Percentiles rank a stretch among this genome's conserved stretches.
Evolutionary conservation across 2,113 vertebrate species (phyloP).

Genomic region (Malurus cyaneus): DNA sequence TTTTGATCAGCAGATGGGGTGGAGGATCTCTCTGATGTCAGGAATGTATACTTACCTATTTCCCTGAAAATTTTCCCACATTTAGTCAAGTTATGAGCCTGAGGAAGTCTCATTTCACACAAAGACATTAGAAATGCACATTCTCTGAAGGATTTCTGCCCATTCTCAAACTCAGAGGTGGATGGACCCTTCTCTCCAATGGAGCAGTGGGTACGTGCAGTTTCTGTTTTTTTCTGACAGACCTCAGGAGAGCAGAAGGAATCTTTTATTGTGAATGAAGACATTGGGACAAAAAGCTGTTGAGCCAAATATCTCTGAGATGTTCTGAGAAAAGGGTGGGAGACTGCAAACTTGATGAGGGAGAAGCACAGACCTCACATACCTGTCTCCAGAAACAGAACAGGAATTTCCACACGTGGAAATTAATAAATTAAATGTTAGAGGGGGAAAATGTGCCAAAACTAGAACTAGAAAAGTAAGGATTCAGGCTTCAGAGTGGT

Average conservation of each 20-base stretch:
- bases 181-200: background rate
- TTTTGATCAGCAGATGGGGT: background rate
- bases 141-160: background rate
- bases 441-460: rapidly evolving
- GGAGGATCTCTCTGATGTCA: background rate
- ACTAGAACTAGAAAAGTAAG: background rate
- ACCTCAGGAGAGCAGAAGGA: background rate
- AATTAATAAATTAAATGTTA: background rate
- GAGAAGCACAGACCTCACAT: background rate
- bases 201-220: rapidly evolving
- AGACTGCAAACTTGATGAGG: background rate
- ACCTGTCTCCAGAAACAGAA: background rate
- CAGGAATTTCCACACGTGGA: background rate
- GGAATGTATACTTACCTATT: background rate
- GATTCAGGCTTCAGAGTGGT: background rate
- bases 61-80: background rate
- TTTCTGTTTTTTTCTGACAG: background rate
- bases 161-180: background rate
- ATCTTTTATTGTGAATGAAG: background rate
- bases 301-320: background rate
- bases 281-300: background rate
- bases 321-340: background rate
- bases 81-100: background rate
- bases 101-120: background rate
- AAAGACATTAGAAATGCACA: background rate